Base-by-base conservation (phyloP, 2,113 vertebrate genomes). In the Xiphophorus couchianus region DNA sequence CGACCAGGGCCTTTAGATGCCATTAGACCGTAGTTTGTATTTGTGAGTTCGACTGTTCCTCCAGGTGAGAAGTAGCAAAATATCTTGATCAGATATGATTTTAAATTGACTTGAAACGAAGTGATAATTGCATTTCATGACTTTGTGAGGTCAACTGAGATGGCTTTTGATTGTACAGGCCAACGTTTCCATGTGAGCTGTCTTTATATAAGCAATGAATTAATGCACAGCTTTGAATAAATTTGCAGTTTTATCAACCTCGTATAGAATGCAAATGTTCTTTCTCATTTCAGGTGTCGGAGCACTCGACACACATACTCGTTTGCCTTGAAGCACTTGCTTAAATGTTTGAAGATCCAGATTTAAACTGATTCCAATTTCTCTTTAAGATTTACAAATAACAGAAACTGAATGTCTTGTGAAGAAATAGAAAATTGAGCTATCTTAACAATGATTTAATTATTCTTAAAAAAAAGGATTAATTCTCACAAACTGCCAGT, bases 1-100 rank as follows among this genome's bases (percentile, higher is more conserved):
- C 5, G 62, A 84, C 78, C 73, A 73, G 19, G 27, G 60, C 37
- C 12, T 54, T 31, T 61, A 30, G 25, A 51, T 13, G 58, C 74
- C 33, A 77, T 31, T 14, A 1, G 27, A 63, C 66, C 60, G 37
- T 80, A 0, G 62, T 66, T 79, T 69, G 37, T 65, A 31, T 71
- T 68, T 76, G 27, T 31, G 29, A 75, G 61, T 51, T 14, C 5
- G 14, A 51, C 8, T 1, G 7, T 39, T 30, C 33, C 44, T 77
- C 28, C 17, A 58, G 60, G 54, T 51, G 48, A 62, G 44, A 14
- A 37, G 25, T 35, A 5, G 10, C 69, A 51, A 4, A 51, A 54
- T 37, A 8, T 76, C 44, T 77, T 2, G 8, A 25, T 58, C 51
- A 58, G 58, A 37, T 61, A 61, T 27, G n/a, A 25, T 71, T 37